These are phyloP conservation scores for Perizoma flavofasciatum DNA, from an alignment of 2,888 invertebrate species.

Conservation along the genomic window DNA sequence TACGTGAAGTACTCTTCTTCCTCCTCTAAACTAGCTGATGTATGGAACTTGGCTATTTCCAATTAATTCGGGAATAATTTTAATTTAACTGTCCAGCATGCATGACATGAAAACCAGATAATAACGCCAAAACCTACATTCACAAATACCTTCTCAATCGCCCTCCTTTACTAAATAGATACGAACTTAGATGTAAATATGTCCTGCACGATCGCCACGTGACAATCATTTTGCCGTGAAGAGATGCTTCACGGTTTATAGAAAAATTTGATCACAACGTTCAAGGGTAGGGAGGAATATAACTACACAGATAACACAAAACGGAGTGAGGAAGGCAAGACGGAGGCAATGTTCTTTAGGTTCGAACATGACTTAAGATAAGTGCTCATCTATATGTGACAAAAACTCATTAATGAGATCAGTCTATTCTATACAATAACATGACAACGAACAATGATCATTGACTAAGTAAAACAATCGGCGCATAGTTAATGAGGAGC, in stretches of 20 bases:
- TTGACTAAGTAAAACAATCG: conserved; percentile 59
- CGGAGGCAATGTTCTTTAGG: conserved; percentile 29
- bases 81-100: no score
- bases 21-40: no score
- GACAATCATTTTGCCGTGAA: conserved; percentile 40
- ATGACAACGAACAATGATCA: conserved; percentile 63
- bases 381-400: conserved; percentile 52
- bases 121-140: conserved; percentile 4
- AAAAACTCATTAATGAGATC: conserved; percentile 59
- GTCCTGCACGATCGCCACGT: conserved; percentile 32
- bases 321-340: conserved; percentile 22
- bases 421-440: conserved; percentile 53
- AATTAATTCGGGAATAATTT: no score
- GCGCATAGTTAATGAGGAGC: conserved; percentile 69
- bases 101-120: background rate
- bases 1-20: no score
- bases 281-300: conserved; percentile 22
- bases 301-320: conserved; percentile 32
- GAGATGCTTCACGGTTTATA: conserved; percentile 29
- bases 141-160: conserved; percentile 19
- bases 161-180: conserved; percentile 2
- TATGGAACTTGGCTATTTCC: no score
- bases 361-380: conserved; percentile 39
- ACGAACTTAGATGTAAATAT: conserved; percentile 30
- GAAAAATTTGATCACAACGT: conserved; percentile 32